These are phyloP conservation scores for Babyrousa celebensis DNA, from an alignment of 2,797 vertebrate species.

Conservation along the genomic window DNA sequence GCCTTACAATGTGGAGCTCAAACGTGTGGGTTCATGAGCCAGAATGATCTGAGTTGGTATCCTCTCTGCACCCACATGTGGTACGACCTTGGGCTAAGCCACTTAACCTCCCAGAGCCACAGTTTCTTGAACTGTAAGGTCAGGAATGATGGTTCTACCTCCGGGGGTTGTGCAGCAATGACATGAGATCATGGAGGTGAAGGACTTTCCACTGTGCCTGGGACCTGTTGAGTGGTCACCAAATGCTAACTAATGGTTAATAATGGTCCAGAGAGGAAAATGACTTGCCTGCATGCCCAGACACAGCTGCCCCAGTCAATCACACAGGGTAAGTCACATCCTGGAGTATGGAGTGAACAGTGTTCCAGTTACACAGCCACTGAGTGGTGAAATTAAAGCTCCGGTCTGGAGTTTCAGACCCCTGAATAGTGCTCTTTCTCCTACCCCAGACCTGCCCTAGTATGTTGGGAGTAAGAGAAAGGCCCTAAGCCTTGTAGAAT, in stretches of 20 bases:
- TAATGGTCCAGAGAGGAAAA: neutral
- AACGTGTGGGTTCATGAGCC: neutral
- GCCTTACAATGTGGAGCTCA: fast-evolving
- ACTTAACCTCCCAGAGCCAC: too few relatives aligned
- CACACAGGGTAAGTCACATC: fast-evolving
- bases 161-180: neutral
- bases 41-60: too few relatives aligned
- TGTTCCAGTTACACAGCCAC: neutral
- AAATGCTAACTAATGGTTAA: neutral
- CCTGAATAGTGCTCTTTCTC: neutral
- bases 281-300: neutral
- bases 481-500: neutral
- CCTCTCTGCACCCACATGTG: neutral
- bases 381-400: neutral
- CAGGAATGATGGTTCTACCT: too few relatives aligned
- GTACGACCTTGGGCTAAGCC: neutral
- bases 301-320: fast-evolving
- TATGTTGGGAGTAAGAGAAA: too few relatives aligned
- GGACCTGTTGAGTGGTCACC: neutral
- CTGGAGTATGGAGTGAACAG: fast-evolving
- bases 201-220: too few relatives aligned
- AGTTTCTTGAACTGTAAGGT: neutral
- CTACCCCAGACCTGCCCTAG: neutral
- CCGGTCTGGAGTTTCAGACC: neutral
- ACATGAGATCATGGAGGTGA: neutral